Evolutionary conservation across 30 jellyfish, hydroid and myxozoan species (phyloP).

Genomic region (Rhopilema esculentum): DNA sequence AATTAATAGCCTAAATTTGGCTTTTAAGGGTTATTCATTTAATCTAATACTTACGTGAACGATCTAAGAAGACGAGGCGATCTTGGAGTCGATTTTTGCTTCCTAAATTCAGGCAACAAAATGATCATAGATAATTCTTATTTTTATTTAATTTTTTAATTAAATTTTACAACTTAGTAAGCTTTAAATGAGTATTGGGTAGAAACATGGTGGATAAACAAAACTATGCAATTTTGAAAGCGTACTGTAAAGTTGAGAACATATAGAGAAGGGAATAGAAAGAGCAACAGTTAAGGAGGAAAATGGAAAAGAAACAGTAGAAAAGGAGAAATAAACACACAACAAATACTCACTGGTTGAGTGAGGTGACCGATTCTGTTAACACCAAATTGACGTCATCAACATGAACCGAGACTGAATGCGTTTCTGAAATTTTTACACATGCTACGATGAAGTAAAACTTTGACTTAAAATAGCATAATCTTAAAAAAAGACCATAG

Average conservation of each 20-base stretch:
- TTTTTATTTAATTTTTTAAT: neutral
- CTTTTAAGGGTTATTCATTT: neutral
- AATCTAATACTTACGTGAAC: conserved; percentile 7
- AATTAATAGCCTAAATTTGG: too few relatives aligned
- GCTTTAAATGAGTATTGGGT: too few relatives aligned
- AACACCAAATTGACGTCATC: conserved; percentile 64
- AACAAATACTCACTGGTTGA: conserved; percentile 54
- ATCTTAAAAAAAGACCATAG: too few relatives aligned
- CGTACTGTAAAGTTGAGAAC: too few relatives aligned
- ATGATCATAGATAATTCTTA: neutral
- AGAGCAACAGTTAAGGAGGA: too few relatives aligned
- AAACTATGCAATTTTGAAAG: neutral
- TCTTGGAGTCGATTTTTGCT: conserved; percentile 1
- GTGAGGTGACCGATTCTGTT: conserved; percentile 62
- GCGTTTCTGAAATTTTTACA: neutral
- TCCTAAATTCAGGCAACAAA: conserved; percentile 5
- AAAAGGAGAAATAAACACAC: neutral
- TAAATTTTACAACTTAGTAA: neutral
- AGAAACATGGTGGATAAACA: too few relatives aligned
- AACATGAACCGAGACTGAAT: conserved; percentile 79
- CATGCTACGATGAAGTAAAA: neutral
- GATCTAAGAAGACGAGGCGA: conserved; percentile 41
- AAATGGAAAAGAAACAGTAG: neutral
- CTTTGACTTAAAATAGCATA: neutral
- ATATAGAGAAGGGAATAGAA: too few relatives aligned